Conservation (phyloP, 2,113 vertebrate species). For the Dolichotis patagonum region DNA sequence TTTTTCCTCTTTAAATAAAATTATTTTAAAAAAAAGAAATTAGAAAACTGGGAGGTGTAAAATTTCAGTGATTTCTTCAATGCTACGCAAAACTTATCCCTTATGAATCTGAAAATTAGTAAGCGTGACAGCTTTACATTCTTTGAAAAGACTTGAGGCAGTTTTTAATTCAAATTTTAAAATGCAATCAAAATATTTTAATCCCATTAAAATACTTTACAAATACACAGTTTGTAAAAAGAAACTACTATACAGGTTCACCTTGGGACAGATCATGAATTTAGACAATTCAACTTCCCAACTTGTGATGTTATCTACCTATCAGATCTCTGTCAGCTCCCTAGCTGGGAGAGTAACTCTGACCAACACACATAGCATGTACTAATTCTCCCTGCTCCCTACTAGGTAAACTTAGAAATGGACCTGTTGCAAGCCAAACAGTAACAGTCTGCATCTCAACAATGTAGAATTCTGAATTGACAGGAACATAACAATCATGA, state of each 20-base stretch:
- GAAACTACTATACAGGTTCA: slow-evolving; percentile 2
- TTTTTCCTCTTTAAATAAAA: no score
- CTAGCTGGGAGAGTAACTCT: not conserved
- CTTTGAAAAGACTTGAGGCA: slow-evolving; percentile 50
- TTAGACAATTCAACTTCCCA: slow-evolving; percentile 48
- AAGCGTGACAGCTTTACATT: slow-evolving; percentile 44
- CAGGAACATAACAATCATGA: not conserved
- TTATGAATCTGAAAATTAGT: slow-evolving; percentile 1
- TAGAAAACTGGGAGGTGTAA: slow-evolving; percentile 14
- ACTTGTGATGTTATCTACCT: not conserved
- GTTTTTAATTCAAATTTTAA: slow-evolving; percentile 53
- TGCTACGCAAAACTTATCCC: slow-evolving; percentile 41
- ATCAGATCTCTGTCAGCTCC: slow-evolving; percentile 16
- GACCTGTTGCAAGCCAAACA: slow-evolving; percentile 5
- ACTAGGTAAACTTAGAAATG: not conserved
- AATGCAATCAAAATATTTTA: slow-evolving; percentile 31
- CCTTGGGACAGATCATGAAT: slow-evolving; percentile 20
- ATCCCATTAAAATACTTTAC: slow-evolving; percentile 18
- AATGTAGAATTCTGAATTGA: slow-evolving; percentile 41
- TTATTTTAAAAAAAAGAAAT: no score
- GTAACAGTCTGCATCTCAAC: not conserved
- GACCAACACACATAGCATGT: not conserved
- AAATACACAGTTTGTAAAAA: slow-evolving; percentile 38
- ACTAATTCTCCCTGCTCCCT: not conserved
- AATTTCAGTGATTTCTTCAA: slow-evolving; percentile 44